Evolutionary conservation across 2,113 vertebrate species (phyloP).

Genomic region (Felis chaus): DNA sequence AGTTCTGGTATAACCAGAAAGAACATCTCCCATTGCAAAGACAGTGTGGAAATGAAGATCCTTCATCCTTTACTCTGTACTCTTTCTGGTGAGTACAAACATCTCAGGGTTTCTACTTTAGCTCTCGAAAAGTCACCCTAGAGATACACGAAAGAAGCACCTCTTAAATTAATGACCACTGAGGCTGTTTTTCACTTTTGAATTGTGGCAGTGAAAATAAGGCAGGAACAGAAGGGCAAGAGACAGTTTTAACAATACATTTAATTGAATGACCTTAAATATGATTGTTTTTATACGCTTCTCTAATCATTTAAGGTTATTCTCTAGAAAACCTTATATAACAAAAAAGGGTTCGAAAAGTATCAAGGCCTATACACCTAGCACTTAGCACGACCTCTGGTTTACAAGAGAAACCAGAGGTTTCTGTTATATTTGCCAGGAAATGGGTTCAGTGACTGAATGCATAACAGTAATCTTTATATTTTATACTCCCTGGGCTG

Average conservation of each 20-base stretch:
- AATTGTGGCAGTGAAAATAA: neutral
- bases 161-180: neutral
- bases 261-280: neutral
- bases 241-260: neutral
- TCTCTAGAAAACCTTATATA: neutral
- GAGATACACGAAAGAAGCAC: neutral
- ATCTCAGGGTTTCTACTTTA: neutral
- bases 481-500: neutral
- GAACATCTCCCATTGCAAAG: neutral
- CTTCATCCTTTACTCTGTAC: neutral
- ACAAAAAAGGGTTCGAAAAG: neutral
- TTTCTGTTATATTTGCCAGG: neutral
- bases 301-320: neutral
- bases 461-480: neutral
- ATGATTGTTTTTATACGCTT: neutral
- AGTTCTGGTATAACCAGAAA: neutral
- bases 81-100: neutral
- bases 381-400: neutral
- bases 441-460: neutral
- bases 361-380: neutral
- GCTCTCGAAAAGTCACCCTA: neutral
- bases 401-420: neutral
- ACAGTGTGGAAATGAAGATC: neutral
- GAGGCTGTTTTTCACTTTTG: neutral
- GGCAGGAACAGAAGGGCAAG: neutral